These are phyloP conservation scores for Nicator chloris DNA, from an alignment of 2,113 vertebrate species.

Conservation along the genomic window DNA sequence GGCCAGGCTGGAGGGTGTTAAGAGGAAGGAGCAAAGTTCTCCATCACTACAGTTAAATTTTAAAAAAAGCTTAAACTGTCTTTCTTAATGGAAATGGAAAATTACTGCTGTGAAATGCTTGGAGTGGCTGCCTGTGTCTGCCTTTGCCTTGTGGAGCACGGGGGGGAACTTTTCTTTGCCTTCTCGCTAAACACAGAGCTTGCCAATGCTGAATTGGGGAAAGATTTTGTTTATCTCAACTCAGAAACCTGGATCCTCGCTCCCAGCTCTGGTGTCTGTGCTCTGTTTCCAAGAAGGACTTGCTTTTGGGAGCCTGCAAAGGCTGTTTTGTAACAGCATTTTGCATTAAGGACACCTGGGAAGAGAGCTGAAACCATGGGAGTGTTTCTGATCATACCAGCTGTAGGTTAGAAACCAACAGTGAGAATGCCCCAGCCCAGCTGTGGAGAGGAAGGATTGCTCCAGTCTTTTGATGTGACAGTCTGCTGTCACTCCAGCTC, in stretches of 20 bases:
- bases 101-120: neutral
- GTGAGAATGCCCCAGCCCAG: neutral
- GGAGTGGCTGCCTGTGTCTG: neutral
- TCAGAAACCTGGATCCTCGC: neutral
- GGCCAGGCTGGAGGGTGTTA: neutral
- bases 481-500: neutral
- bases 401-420: neutral
- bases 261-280: neutral
- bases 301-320: slow-evolving; percentile 15
- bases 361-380: neutral
- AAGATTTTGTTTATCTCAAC: slow-evolving; percentile 11
- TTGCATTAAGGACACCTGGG: slow-evolving; percentile 7
- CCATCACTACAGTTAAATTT: neutral
- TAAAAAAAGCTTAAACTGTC: neutral
- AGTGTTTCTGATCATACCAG: neutral
- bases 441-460: neutral
- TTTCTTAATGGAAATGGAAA: neutral
- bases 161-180: neutral
- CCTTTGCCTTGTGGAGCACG: neutral
- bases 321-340: slow-evolving; percentile 28
- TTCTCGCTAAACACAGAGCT: slow-evolving; percentile 1
- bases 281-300: slow-evolving; percentile 1
- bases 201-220: slow-evolving; percentile 15
- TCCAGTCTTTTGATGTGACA: neutral
- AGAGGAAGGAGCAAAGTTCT: neutral